Conservation (phyloP, 2,888 invertebrate species). For the Alviniconcha strummeri region DNA sequence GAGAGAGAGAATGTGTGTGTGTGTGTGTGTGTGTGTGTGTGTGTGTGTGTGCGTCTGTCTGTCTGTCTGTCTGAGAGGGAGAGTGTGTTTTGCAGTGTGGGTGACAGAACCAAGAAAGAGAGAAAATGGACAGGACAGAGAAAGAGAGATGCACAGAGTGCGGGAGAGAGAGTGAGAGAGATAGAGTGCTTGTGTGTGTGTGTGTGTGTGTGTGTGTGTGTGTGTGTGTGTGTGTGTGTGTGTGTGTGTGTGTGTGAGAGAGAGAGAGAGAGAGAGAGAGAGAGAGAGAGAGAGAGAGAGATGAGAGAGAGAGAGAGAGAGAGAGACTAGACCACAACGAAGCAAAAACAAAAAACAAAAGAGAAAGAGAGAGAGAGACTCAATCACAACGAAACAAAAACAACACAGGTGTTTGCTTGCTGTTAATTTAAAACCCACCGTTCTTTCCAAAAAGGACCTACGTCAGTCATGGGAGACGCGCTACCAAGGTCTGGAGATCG, state of each 20-base stretch:
- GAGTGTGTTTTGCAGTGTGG: background rate
- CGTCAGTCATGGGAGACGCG: slow-evolving; percentile 42
- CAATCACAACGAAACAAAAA: too few species aligned
- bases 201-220: background rate
- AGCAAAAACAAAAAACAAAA: too few species aligned
- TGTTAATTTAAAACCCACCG: too few species aligned
- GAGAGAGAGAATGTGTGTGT: background rate
- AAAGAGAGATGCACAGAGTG: too few species aligned
- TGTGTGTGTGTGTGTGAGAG: background rate
- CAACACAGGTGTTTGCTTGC: too few species aligned
- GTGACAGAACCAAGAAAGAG: too few species aligned
- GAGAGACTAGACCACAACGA: too few species aligned
- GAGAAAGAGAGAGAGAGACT: too few species aligned
- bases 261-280: background rate
- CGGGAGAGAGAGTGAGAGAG: too few species aligned
- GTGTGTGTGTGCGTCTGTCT: background rate
- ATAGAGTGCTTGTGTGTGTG: background rate
- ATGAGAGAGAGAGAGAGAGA: background rate
- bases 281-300: background rate
- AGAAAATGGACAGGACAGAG: too few species aligned
- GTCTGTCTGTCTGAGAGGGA: background rate
- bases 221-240: background rate
- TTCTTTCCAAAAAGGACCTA: slow-evolving; percentile 13
- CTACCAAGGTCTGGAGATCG: slow-evolving; percentile 40
- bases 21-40: background rate